A percentile compares a stretch with the other conserved stretches of the same genome.
phyloP scores from a whole-genome alignment of 2,888 invertebrate genomes.

The Nematopogon swammerdamellus region DNA sequence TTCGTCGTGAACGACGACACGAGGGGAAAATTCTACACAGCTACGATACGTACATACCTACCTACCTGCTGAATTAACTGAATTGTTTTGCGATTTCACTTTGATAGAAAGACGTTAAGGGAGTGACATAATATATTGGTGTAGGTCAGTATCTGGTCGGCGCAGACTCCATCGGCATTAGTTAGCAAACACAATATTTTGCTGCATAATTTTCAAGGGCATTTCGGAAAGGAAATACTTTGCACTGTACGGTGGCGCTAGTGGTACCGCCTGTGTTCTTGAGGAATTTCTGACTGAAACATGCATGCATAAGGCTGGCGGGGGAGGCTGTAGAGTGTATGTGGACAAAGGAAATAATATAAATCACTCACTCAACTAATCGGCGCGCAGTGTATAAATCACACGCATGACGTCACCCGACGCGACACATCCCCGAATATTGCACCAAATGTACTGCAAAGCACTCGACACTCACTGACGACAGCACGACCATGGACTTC shows the following conservation, averaged over 20 bases:
- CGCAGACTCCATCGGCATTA: too few relatives aligned
- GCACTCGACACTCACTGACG: slow-evolving; percentile 23
- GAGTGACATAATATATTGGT: too few relatives aligned
- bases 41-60: too few relatives aligned
- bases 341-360: neutral
- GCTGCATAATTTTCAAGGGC: slow-evolving; percentile 59
- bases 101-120: too few relatives aligned
- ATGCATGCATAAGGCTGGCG: neutral
- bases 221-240: slow-evolving; percentile 17
- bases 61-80: too few relatives aligned
- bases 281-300: neutral
- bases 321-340: neutral
- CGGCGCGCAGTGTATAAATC: slow-evolving; percentile 30
- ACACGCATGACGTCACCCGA: slow-evolving; percentile 58
- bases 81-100: too few relatives aligned
- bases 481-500: slow-evolving; percentile 37
- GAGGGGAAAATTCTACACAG: too few relatives aligned
- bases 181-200: too few relatives aligned
- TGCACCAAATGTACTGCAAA: slow-evolving; percentile 45
- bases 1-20: neutral
- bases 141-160: too few relatives aligned
- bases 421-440: slow-evolving; percentile 52
- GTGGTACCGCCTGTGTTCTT: neutral
- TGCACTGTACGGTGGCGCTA: neutral
- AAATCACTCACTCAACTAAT: neutral